A percentile compares a stretch with the other conserved stretches of the same genome.
phyloP scores from a whole-genome alignment of 1,140 invertebrate genomes.

The Drosophila kurseongensis region DNA sequence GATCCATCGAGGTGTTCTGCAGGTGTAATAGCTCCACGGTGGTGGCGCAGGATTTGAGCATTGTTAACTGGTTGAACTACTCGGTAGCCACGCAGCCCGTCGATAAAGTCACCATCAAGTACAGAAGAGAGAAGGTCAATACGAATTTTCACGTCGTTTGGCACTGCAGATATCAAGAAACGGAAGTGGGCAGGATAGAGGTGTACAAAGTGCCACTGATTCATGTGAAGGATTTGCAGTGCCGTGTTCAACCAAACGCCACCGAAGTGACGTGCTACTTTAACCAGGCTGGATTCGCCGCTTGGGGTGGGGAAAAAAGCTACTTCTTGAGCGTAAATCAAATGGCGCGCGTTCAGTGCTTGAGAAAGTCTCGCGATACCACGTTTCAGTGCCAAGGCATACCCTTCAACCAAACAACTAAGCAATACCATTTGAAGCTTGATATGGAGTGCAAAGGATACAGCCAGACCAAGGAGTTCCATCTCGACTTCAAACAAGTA shows the following conservation, averaged over 20 bases:
- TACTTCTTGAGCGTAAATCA: slow-evolving; percentile 1
- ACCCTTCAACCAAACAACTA: not conserved
- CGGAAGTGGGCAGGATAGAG: not conserved
- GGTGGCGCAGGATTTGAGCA: not conserved
- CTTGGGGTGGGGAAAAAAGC: not conserved
- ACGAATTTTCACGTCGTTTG: not conserved
- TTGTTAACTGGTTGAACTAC: not conserved
- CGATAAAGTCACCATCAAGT: slow-evolving; percentile 4
- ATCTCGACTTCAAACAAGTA: not conserved
- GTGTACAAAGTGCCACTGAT: not conserved
- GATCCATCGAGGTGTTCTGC: not conserved
- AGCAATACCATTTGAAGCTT: not conserved
- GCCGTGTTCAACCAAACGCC: not conserved
- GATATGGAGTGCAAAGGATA: slow-evolving; percentile 6
- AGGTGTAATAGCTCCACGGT: slow-evolving; percentile 1
- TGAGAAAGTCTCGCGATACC: not conserved
- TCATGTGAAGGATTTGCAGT: not conserved
- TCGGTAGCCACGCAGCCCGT: not conserved
- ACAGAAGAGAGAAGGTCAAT: not conserved
- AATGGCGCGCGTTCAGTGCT: not conserved
- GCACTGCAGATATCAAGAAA: not conserved
- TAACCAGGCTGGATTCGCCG: not conserved
- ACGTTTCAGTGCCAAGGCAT: slow-evolving; percentile 3
- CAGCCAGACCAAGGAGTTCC: slow-evolving; percentile 2
- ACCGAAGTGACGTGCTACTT: not conserved